phyloP scores from a whole-genome alignment of 2,113 vertebrate genomes.

The Catagonus wagneri region DNA sequence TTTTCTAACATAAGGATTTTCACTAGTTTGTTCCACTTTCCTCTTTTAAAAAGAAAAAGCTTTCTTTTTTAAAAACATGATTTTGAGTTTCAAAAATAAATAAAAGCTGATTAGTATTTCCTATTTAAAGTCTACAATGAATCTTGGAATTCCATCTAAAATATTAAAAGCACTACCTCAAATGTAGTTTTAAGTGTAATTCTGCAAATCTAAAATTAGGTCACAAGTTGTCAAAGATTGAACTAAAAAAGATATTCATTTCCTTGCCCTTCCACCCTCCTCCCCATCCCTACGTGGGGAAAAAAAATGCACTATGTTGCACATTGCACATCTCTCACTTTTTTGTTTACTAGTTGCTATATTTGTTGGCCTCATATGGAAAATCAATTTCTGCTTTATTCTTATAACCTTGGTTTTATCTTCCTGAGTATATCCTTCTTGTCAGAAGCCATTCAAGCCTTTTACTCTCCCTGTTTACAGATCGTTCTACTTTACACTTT shows the following conservation, averaged over 20 bases:
- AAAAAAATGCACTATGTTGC: neutral
- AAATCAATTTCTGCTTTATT: slow-evolving; percentile 77
- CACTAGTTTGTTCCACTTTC: neutral
- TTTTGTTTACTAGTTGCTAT: slow-evolving; percentile 45
- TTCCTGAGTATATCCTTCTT: slow-evolving; percentile 68
- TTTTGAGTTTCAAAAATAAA: slow-evolving; percentile 31
- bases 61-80: neutral
- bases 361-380: slow-evolving; percentile 38
- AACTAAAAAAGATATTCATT: slow-evolving; percentile 15
- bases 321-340: neutral
- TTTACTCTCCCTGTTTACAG: slow-evolving; percentile 42
- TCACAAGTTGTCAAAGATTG: slow-evolving; percentile 12
- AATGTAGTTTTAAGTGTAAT: slow-evolving; percentile 25
- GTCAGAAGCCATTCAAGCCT: slow-evolving; percentile 63
- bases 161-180: slow-evolving; percentile 1
- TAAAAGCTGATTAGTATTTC: neutral
- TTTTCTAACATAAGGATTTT: neutral
- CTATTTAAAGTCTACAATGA: slow-evolving; percentile 14
- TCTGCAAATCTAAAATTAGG: slow-evolving; percentile 54
- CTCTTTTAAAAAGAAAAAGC: neutral
- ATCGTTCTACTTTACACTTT: slow-evolving; percentile 56
- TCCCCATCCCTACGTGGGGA: neutral
- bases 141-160: slow-evolving; percentile 36
- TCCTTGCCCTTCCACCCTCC: neutral
- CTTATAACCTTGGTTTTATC: slow-evolving; percentile 69